These are phyloP conservation scores for Fregetta grallaria DNA, from an alignment of 2,113 vertebrate species.

Conservation along the genomic window DNA sequence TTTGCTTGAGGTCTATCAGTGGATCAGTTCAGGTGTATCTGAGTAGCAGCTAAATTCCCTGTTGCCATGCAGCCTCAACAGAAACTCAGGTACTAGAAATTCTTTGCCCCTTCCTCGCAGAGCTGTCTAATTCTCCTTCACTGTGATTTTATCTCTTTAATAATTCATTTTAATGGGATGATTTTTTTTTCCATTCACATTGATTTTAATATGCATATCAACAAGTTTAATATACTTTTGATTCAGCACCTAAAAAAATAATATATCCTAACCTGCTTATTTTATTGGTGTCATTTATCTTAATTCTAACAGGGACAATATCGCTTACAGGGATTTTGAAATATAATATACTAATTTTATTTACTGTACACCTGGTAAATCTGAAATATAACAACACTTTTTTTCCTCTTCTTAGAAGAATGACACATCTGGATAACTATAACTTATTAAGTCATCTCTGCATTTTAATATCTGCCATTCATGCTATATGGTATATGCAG, in stretches of 20 bases:
- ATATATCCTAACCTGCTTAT: not conserved
- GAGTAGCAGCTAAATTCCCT: not conserved
- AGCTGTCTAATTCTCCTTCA: not conserved
- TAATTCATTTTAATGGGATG: not conserved
- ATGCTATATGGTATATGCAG: not conserved
- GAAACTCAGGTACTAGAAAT: not conserved
- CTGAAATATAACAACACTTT: not conserved
- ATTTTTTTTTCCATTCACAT: not conserved
- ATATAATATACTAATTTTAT: conserved; percentile 37
- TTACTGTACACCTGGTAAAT: conserved; percentile 16
- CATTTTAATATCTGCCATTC: conserved; percentile 25
- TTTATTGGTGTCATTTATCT: conserved; percentile 47
- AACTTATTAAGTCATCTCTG: conserved; percentile 17
- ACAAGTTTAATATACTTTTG: not conserved
- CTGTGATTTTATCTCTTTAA: not conserved
- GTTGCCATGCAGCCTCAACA: not conserved
- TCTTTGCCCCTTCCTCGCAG: not conserved
- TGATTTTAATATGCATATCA: not conserved
- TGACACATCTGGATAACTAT: not conserved
- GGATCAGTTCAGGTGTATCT: not conserved
- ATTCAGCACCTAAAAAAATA: not conserved
- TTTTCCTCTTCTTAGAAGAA: not conserved
- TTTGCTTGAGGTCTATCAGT: not conserved
- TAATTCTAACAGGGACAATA: conserved; percentile 11
- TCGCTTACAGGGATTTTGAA: not conserved